Conservation (phyloP, 2,113 vertebrate genomes). For the Sprattus sprattus region DNA sequence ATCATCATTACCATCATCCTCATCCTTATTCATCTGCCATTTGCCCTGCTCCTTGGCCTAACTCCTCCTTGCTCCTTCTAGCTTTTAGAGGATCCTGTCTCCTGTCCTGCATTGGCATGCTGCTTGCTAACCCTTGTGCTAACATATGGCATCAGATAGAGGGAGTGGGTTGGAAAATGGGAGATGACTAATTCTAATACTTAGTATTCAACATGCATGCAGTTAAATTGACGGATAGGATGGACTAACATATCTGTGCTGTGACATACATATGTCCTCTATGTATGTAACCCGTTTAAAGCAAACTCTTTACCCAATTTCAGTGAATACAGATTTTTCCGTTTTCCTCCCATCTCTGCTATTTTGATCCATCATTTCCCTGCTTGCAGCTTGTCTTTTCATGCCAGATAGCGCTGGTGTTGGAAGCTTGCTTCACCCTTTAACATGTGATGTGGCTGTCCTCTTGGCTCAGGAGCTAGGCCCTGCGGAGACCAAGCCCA, state of each 20-base stretch:
- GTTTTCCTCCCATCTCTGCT: not conserved
- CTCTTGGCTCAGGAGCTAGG: conserved; percentile 74
- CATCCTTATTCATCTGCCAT: not conserved
- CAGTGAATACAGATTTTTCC: not conserved
- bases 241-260: not conserved
- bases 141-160: not conserved
- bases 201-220: not conserved
- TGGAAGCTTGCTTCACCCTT: not conserved
- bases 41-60: conserved; percentile 46
- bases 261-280: not conserved
- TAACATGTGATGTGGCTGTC: conserved; percentile 33
- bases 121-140: not conserved
- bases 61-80: conserved; percentile 26
- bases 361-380: not conserved
- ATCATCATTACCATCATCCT: not conserved
- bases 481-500: conserved; percentile 74
- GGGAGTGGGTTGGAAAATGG: not conserved
- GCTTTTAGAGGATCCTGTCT: conserved; percentile 23
- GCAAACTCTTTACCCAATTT: not conserved
- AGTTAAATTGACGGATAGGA: not conserved
- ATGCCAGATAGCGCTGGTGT: not conserved
- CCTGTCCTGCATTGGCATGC: conserved; percentile 21
- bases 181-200: no score
- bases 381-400: not conserved
- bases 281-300: not conserved